These are phyloP conservation scores for Lutjanus erythropterus DNA, from an alignment of 2,113 vertebrate genomes.

Conservation along the genomic window DNA sequence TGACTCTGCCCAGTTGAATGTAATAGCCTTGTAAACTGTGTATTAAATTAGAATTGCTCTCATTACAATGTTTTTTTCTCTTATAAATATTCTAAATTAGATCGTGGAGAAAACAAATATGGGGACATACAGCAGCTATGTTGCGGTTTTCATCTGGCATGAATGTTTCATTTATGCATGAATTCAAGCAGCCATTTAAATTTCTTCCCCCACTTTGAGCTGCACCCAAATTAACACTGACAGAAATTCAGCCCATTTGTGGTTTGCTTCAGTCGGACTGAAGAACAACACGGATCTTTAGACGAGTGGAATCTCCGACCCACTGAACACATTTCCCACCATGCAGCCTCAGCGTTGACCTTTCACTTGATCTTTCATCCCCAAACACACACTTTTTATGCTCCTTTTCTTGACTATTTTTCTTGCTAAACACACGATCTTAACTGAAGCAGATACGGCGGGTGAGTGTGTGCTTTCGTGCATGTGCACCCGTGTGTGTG, in stretches of 20 bases:
- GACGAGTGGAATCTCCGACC: conserved; percentile 2
- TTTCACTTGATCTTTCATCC: conserved; percentile 63
- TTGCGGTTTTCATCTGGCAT: conserved; percentile 67
- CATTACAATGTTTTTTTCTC: conserved; percentile 61
- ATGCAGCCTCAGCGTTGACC: conserved; percentile 28
- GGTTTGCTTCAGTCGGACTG: conserved; percentile 26
- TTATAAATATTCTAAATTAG: conserved; percentile 78
- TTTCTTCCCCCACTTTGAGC: conserved; percentile 14
- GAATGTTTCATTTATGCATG: conserved; percentile 75
- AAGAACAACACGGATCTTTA: conserved; percentile 14
- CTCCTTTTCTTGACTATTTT: conserved; percentile 43
- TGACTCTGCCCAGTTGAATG: conserved; percentile 69
- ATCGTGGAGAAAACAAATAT: conserved; percentile 71
- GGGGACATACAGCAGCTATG: conserved; percentile 54
- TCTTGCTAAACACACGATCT: conserved; percentile 59
- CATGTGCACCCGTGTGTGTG: not conserved
- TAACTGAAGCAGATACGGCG: conserved; percentile 54
- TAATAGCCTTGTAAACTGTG: conserved; percentile 76
- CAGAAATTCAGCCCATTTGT: conserved; percentile 51
- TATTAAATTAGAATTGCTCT: conserved; percentile 69
- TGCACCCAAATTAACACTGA: conserved; percentile 14
- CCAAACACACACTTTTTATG: conserved; percentile 46
- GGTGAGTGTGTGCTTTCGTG: conserved; percentile 8
- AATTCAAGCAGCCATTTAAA: conserved; percentile 64
- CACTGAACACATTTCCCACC: conserved; percentile 16